Conservation (phyloP, 2,113 vertebrate species). For the Leptosomus discolor region DNA sequence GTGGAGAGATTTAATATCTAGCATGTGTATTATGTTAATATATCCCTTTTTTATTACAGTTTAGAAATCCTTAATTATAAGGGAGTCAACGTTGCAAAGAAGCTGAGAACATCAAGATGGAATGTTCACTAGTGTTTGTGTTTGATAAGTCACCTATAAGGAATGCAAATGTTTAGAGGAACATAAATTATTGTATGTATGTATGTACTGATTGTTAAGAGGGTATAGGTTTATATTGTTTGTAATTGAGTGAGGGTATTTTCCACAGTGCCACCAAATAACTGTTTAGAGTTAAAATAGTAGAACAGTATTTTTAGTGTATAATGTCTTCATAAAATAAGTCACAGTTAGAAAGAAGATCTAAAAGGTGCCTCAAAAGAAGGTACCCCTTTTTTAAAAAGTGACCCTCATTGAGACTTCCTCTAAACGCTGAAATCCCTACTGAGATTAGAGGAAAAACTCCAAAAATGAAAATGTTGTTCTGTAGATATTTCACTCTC, state of each 20-base stretch:
- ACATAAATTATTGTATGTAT: no score
- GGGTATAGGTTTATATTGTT: neutral
- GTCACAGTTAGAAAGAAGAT: neutral
- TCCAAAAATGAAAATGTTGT: neutral
- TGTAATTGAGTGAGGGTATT: neutral
- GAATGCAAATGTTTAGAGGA: slow-evolving; percentile 5
- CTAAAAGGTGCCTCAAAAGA: neutral
- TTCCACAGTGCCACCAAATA: neutral
- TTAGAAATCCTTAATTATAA: neutral
- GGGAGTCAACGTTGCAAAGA: neutral
- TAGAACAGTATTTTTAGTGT: neutral
- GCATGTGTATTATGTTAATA: neutral
- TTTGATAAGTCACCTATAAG: neutral
- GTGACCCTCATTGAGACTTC: neutral
- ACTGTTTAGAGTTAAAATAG: neutral
- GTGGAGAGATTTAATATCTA: neutral
- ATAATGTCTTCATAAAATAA: neutral
- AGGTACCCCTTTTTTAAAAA: rapidly evolving
- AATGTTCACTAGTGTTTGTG: neutral
- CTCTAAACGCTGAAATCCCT: neutral
- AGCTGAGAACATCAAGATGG: neutral
- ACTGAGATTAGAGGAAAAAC: neutral
- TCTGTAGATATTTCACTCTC: neutral
- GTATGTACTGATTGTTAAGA: neutral
- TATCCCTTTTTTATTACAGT: neutral